Evolutionary conservation across 1,140 invertebrate species (phyloP).

Genomic region (Drosophila ogumai): DNA sequence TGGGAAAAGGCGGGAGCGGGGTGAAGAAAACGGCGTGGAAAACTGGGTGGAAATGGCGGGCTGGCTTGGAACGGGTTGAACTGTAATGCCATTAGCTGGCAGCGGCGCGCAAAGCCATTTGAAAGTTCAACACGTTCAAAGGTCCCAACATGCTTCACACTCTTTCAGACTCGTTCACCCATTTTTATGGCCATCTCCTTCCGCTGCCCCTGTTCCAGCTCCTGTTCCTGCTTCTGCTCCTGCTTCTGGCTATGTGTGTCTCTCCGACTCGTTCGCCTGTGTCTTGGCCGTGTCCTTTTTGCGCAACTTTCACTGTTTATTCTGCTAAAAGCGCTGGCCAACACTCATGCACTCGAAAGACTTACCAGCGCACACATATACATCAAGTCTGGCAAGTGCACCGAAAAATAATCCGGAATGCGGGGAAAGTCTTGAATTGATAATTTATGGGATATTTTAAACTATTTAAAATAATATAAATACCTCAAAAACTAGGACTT

Average conservation of each 20-base stretch:
- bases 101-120: slow-evolving; percentile 81
- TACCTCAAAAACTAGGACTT: too few species aligned
- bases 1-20: not conserved
- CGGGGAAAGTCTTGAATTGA: too few species aligned
- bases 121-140: slow-evolving; percentile 83
- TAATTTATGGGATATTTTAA: not conserved
- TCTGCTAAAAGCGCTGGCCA: slow-evolving; percentile 82
- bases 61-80: slow-evolving; percentile 47
- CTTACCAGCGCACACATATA: slow-evolving; percentile 34
- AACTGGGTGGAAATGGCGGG: not conserved
- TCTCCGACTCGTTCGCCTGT: slow-evolving; percentile 48
- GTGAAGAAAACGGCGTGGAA: not conserved
- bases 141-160: slow-evolving; percentile 73
- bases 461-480: too few species aligned
- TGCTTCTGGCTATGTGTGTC: slow-evolving; percentile 6
- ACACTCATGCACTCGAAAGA: slow-evolving; percentile 77
- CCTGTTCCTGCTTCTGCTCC: slow-evolving; percentile 1
- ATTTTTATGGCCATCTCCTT: slow-evolving; percentile 33
- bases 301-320: slow-evolving; percentile 82
- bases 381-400: slow-evolving; percentile 23
- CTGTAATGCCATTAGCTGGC: slow-evolving; percentile 82
- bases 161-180: slow-evolving; percentile 44
- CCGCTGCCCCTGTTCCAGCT: slow-evolving; percentile 7
- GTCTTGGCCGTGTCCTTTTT: slow-evolving; percentile 79
- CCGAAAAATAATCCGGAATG: not conserved